phyloP scores from a whole-genome alignment of 2,113 vertebrate species.

The Pimephales promelas region DNA sequence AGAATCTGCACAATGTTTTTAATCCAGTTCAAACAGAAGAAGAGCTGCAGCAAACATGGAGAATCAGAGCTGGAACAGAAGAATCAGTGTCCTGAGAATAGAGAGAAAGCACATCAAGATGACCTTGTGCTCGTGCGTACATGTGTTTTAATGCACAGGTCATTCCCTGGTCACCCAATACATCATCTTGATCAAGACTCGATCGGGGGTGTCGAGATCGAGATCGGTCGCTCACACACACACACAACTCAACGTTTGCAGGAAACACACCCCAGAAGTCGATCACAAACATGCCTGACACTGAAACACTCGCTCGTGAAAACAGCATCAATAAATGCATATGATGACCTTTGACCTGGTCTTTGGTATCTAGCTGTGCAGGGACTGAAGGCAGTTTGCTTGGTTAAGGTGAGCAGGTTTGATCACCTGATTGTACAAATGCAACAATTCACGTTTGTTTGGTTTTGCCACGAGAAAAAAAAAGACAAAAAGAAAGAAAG shows the following conservation, averaged over 20 bases:
- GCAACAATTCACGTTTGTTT: constrained; percentile 56
- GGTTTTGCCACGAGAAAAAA: not conserved
- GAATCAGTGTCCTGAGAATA: not conserved
- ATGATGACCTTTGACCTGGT: constrained; percentile 44
- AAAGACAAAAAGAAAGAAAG: not conserved
- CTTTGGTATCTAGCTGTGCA: constrained; percentile 78
- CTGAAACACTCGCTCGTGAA: not conserved
- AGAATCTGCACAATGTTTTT: constrained; percentile 4
- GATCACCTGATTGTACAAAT: constrained; percentile 74
- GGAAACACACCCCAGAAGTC: too few relatives aligned
- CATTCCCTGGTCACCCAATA: not conserved
- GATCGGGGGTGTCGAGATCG: too few relatives aligned
- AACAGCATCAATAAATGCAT: not conserved
- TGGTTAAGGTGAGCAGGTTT: not conserved
- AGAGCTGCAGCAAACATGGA: constrained; percentile 5
- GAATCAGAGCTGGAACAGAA: constrained; percentile 8
- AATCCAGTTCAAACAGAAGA: constrained; percentile 21
- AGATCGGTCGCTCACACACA: too few relatives aligned
- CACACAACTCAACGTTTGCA: too few relatives aligned
- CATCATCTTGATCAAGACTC: not conserved
- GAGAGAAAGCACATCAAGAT: not conserved
- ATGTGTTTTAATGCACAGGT: not conserved
- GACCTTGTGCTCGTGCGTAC: not conserved
- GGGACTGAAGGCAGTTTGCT: constrained; percentile 29
- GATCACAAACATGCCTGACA: too few relatives aligned